Evolutionary conservation across 2,888 invertebrate genomes (phyloP), one percentile per base, ranked within the genome.

Genomic region (Acrobasis repandana): DNA sequence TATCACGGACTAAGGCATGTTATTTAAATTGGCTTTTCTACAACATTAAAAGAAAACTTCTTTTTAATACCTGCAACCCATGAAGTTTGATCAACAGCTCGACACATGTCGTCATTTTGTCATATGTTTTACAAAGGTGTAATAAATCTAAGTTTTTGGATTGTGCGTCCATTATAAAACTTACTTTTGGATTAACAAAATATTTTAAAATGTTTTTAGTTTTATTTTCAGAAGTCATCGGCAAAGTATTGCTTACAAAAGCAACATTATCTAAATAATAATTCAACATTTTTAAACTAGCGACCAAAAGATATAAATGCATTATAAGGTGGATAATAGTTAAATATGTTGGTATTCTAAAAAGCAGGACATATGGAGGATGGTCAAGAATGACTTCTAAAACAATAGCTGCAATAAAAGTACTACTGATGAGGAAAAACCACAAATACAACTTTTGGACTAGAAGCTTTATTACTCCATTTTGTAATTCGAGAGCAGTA

Each of bases 81-180:
- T 85, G 84, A 64, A 69, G 69, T 54, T 77, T 76, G 64, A 85
- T 81, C 48, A 88, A 68, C 11, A 85, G 70, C 47, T 77, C 72
- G n/a, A 82, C 64, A 58, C 78, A 77, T 5, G 78, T 74, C 18
- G 72, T 76, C 8, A 86, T 66, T 57, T 81, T 74, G 18, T 86
- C 85, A 56, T 86, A 86, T 11, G 79, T 56, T 64, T 72, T 77
- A 67, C 82, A 82, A n/a, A 86, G 68, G 49, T 63, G 65, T 62
- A 75, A 76, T 10, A 81, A 57, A 61, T 76, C 70, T 15, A 63
- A 61, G 9, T 64, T 36, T 14, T 61, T 51, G n/a, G 59, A 61
- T 33, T 65, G 20, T 14, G 66, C 65, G 4, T 63, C 52, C 18
- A 71, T 61, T 43, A 71, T 62, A 61, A 81, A 81, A 56, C 65